Evolutionary conservation across 2,113 vertebrate genomes (phyloP).

Genomic region (Podiceps cristatus): DNA sequence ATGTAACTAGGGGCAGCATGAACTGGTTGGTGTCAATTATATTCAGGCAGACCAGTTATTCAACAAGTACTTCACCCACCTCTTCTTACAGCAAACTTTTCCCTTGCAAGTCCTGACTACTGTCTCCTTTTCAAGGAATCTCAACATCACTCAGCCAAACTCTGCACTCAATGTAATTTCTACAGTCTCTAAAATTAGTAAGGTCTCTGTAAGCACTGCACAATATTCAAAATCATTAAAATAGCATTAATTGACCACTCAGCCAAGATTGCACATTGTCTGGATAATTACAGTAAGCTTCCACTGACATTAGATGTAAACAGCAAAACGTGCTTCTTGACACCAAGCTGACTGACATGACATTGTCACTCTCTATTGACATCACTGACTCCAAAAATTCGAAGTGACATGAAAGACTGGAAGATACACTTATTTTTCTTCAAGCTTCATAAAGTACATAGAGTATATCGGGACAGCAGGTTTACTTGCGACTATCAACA

Average conservation of each 20-base stretch:
- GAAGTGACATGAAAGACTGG: background rate
- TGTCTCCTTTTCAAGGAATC: background rate
- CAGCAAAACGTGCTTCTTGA: background rate
- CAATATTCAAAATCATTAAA: background rate
- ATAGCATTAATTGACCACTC: background rate
- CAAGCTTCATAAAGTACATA: background rate
- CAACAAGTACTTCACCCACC: background rate
- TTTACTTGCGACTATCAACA: background rate
- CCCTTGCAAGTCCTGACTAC: background rate
- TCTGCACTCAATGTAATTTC: background rate
- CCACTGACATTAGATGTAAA: background rate
- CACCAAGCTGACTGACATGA: background rate
- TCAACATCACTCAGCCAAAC: background rate
- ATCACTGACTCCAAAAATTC: background rate
- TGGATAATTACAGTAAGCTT: background rate
- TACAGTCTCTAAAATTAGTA: background rate
- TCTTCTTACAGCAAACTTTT: background rate
- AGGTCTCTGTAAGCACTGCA: background rate
- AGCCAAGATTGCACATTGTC: background rate
- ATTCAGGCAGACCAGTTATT: background rate
- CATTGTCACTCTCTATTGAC: background rate
- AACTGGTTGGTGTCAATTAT: background rate
- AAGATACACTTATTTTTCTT: background rate
- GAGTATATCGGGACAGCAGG: background rate
- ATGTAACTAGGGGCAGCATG: background rate